Evolutionary conservation across 1,140 invertebrate genomes (phyloP), one percentile per base, ranked within the genome.

Genomic region (Bemisia tabaci): DNA sequence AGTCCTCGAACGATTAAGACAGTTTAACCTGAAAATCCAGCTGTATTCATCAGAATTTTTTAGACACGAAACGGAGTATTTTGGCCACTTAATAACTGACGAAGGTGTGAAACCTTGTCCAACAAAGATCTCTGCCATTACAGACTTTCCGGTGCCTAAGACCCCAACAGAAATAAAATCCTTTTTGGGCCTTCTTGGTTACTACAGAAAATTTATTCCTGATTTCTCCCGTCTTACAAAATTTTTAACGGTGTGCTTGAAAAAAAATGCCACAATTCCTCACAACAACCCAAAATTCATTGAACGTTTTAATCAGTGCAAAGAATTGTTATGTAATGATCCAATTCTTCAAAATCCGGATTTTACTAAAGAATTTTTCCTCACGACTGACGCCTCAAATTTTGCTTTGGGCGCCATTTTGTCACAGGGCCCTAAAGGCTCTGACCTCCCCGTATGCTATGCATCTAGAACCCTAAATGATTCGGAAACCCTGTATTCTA

Each of bases 121-220:
- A 12, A 11, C 12, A 12, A 64, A 64, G 12, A 48, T 67, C 9
- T 2, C 1, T 21, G 58, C 59, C 2, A 62, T 69, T 1, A 11
- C n/a, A 11, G 26, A 69, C 1, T 68, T 61, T 17, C 68, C 68
- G 27, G 21, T 24, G 9, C 68, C 68, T 0, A 61, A 17, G 23
- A 67, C 21, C 21, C 17, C 22, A 9, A 70, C 48, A 26, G 71
- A 79, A 65, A 39, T 80, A 0, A 72, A 74, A 58, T 60, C 68
- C n/a, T 78, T 78, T 63, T 24, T 78, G 5, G 77, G 77, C 1
- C 67, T 78, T 25, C 61, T 69, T 0, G 71, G 71, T 0, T 79
- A 72, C 63, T 79, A 78, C 62, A 68, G 76, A 9, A 66, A 72
- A 12, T 79, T 77, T 65, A 73, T 79, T 21, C 69, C 69, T 0